These are phyloP conservation scores for Pterois miles DNA, from an alignment of 2,797 vertebrate genomes.

Conservation along the genomic window DNA sequence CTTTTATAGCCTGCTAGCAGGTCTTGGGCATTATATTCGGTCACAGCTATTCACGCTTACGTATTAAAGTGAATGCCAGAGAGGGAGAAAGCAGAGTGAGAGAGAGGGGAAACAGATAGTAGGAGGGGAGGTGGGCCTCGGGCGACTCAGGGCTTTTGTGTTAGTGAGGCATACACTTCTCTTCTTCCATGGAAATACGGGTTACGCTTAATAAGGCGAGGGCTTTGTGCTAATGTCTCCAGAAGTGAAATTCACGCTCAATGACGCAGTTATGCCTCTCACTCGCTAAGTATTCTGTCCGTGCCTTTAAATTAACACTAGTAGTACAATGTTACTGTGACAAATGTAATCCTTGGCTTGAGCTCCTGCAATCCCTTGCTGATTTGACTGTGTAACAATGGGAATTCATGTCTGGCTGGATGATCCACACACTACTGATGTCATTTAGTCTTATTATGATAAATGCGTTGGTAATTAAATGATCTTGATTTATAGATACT, in stretches of 20 bases:
- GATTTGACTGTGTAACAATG: conserved; percentile 62
- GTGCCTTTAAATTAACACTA: conserved; percentile 63
- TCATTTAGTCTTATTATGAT: conserved; percentile 34
- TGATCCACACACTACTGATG: conserved; percentile 52
- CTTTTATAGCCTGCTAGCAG: conserved; percentile 76
- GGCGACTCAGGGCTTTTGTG: conserved; percentile 57
- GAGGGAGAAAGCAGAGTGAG: conserved; percentile 35
- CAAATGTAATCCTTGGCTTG: conserved; percentile 70
- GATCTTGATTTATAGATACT: conserved; percentile 6
- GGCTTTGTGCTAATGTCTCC: conserved; percentile 47
- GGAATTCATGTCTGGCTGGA: conserved; percentile 49
- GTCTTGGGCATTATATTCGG: conserved; percentile 73
- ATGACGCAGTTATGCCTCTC: conserved; percentile 38
- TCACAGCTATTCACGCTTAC: conserved; percentile 73
- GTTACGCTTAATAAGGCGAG: conserved; percentile 48
- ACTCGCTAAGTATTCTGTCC: conserved; percentile 43
- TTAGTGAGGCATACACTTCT: conserved; percentile 46
- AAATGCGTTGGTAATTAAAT: conserved; percentile 26
- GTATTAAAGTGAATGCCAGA: conserved; percentile 68
- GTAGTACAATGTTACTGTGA: conserved; percentile 62
- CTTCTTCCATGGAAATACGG: conserved; percentile 48
- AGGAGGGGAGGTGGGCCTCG: conserved; percentile 20
- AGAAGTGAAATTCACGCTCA: conserved; percentile 49
- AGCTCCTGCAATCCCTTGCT: conserved; percentile 62
- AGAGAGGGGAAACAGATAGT: conserved; percentile 30